These are phyloP conservation scores for Strongylocentrotus purpuratus DNA, from an alignment of 35 echinoderm and acorn worm species.

Conservation along the genomic window DNA sequence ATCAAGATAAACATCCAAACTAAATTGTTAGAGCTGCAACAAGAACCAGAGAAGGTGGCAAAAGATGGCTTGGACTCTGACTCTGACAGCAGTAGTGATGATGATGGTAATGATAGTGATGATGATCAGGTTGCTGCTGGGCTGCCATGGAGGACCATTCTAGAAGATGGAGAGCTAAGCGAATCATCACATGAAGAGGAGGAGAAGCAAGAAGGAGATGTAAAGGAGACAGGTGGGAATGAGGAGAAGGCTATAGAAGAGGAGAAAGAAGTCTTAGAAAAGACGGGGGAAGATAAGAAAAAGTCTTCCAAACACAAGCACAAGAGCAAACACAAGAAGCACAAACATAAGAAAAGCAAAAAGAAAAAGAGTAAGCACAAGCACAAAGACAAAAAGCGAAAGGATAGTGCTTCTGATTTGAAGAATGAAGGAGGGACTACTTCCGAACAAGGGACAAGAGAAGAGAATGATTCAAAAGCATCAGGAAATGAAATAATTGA, in stretches of 20 bases:
- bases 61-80: not conserved
- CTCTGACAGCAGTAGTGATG: slow-evolving; percentile 36
- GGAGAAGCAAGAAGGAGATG: slow-evolving; percentile 6
- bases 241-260: not conserved
- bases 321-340: slow-evolving; percentile 59
- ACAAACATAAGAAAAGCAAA: slow-evolving; percentile 67
- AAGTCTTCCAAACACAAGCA: slow-evolving; percentile 58
- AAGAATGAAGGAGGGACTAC: slow-evolving; percentile 30
- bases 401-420: slow-evolving; percentile 20
- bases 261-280: not conserved
- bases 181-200: slow-evolving; percentile 57
- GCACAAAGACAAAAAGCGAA: slow-evolving; percentile 51
- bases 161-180: slow-evolving; percentile 87
- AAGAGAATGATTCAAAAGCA: too few species aligned
- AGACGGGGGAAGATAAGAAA: slow-evolving; percentile 52
- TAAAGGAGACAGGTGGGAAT: slow-evolving; percentile 3
- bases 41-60: not conserved
- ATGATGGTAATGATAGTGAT: slow-evolving; percentile 22
- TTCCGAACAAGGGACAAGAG: not conserved
- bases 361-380: slow-evolving; percentile 61
- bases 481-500: not conserved
- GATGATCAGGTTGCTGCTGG: not conserved
- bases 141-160: slow-evolving; percentile 75
- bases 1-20: slow-evolving; percentile 56
- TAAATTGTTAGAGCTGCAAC: slow-evolving; percentile 4